A percentile compares a stretch with the other conserved stretches of the same genome.
Conservation (phyloP, 2,888 invertebrate genomes). For the Hartigia nigra region DNA sequence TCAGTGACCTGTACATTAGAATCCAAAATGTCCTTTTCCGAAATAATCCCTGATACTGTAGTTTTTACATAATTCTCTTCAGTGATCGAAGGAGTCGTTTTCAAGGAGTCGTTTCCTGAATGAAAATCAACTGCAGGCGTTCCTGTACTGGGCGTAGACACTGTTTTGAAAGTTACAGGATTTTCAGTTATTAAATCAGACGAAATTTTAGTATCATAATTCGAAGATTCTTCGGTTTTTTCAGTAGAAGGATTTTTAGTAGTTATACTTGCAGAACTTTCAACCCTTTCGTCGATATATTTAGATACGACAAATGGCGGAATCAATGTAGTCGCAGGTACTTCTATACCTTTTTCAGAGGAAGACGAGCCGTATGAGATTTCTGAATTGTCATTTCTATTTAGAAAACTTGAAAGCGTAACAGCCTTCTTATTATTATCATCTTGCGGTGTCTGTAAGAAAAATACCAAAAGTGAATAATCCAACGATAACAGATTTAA, state of each 20-base stretch:
- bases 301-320: not conserved
- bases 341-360: not conserved
- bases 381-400: not conserved
- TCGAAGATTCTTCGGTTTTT: not conserved
- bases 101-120: not conserved
- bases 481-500: not conserved
- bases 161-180: not conserved
- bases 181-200: not conserved
- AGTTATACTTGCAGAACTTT: not conserved
- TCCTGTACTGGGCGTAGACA: not conserved
- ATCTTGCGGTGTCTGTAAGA: not conserved
- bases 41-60: not conserved
- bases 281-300: not conserved
- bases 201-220: not conserved
- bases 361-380: not conserved
- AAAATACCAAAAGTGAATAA: not conserved
- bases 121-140: not conserved
- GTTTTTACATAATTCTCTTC: not conserved
- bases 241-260: not conserved
- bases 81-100: not conserved
- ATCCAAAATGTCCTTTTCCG: not conserved
- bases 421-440: not conserved
- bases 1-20: not conserved
- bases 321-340: not conserved
- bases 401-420: not conserved